phyloP scores from a whole-genome alignment of 2,113 vertebrate genomes.

The Dipodomys ordii region DNA sequence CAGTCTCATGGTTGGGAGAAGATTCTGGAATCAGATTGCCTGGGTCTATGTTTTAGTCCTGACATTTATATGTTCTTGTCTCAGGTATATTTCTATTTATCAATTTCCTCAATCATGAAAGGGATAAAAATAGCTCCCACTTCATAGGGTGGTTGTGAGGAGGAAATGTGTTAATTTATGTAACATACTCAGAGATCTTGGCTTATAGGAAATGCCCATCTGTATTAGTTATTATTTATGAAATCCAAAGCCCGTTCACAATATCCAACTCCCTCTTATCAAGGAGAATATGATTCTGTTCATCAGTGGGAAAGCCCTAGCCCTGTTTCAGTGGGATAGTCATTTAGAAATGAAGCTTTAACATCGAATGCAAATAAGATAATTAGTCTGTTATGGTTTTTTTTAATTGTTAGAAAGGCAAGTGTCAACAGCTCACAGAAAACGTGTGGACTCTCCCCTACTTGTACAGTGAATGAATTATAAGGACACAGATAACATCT shows the following conservation, averaged over 20 bases:
- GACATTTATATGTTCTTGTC: not conserved
- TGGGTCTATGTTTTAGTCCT: not conserved
- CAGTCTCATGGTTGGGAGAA: not conserved
- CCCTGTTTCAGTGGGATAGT: not conserved
- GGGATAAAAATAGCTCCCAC: not conserved
- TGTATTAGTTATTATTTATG: conserved; percentile 4
- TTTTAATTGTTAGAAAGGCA: conserved; percentile 56
- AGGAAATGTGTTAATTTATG: not conserved
- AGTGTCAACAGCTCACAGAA: conserved; percentile 42
- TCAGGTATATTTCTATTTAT: not conserved
- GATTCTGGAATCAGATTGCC: not conserved
- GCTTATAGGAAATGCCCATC: not conserved
- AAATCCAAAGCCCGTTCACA: not conserved
- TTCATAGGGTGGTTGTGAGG: not conserved
- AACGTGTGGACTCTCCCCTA: conserved; percentile 39
- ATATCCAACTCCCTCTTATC: not conserved
- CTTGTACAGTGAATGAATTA: conserved; percentile 54
- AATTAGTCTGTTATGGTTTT: not conserved
- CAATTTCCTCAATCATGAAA: not conserved
- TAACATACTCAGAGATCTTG: conserved; percentile 14
- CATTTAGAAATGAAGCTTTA: conserved; percentile 43
- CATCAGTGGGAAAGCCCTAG: not conserved
- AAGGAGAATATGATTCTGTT: not conserved
- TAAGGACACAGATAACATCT: conserved; percentile 63
- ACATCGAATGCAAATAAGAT: conserved; percentile 15